phyloP scores from a whole-genome alignment of 2,797 vertebrate species.

The Microctenopoma steveboyesi region DNA sequence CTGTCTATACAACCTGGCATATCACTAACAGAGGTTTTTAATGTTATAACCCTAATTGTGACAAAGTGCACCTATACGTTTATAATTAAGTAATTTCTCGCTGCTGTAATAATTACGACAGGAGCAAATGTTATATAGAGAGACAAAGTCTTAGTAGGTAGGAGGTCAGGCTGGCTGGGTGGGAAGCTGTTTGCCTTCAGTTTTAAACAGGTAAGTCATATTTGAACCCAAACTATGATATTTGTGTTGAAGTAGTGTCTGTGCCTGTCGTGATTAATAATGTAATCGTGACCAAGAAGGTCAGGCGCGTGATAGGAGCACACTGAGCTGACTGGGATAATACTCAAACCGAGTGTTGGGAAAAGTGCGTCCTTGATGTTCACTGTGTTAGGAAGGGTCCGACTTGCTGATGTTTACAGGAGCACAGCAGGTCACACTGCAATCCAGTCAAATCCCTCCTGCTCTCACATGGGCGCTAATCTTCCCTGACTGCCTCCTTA shows the following conservation, averaged over 20 bases:
- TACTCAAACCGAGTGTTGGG: not conserved
- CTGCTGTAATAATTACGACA: too few species aligned
- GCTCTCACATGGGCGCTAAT: slow-evolving; percentile 78
- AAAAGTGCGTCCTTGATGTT: slow-evolving; percentile 28
- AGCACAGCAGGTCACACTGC: slow-evolving; percentile 71
- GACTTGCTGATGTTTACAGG: slow-evolving; percentile 69
- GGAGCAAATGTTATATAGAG: too few species aligned
- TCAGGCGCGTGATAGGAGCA: not conserved
- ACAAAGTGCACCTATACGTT: too few species aligned
- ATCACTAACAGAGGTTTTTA: too few species aligned
- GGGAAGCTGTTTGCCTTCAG: too few species aligned
- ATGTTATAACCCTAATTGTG: too few species aligned
- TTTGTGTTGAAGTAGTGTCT: not conserved
- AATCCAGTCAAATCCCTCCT: slow-evolving; percentile 77
- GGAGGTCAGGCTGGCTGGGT: not conserved
- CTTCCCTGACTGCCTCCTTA: slow-evolving; percentile 75
- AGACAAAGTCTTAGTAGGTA: not conserved
- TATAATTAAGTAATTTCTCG: too few species aligned
- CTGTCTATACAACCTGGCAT: too few species aligned
- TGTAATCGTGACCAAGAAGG: not conserved
- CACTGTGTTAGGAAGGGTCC: slow-evolving; percentile 35
- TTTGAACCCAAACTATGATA: too few species aligned
- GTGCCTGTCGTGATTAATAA: not conserved
- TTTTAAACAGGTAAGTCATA: too few species aligned
- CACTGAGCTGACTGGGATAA: not conserved